Percentiles rank a stretch among this genome's conserved stretches.
phyloP scores from a whole-genome alignment of 2,113 vertebrate species.

The Xyliphius kryptos region DNA sequence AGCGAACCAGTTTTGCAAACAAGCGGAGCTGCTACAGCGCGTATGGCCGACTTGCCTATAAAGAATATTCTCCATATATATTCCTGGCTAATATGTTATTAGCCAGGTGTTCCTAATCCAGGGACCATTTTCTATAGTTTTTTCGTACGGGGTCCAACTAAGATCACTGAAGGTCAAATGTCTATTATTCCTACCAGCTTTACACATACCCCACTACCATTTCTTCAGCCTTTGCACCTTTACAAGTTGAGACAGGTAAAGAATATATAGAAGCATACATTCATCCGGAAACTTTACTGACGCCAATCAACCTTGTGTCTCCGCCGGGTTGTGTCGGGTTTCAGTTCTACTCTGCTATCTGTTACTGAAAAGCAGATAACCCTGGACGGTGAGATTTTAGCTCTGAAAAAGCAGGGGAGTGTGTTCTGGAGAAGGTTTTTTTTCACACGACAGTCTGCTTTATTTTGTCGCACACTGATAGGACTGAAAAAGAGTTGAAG shows the following conservation, averaged over 20 bases:
- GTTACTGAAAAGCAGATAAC: constrained; percentile 24
- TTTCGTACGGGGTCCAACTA: neutral
- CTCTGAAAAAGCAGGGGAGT: constrained; percentile 13
- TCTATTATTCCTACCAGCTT: neutral
- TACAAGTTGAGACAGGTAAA: constrained; percentile 26
- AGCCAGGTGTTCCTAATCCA: no score
- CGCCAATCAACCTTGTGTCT: constrained; percentile 9
- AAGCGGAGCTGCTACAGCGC: no score
- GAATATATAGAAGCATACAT: constrained; percentile 7
- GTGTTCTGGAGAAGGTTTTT: constrained; percentile 23
- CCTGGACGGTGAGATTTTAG: neutral
- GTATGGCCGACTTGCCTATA: no score
- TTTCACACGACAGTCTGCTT: constrained; percentile 5
- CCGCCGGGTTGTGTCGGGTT: constrained; percentile 29
- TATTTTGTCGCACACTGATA: constrained; percentile 9
- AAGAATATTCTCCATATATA: no score
- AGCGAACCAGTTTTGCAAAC: no score
- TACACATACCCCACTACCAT: neutral
- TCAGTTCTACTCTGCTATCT: constrained; percentile 14
- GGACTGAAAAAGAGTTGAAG: constrained; percentile 1
- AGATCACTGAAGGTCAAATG: neutral
- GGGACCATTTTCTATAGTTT: no score
- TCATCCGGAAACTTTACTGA: constrained; percentile 16
- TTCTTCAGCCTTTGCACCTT: neutral
- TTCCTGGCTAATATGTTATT: no score